Conservation (phyloP, 2,888 invertebrate species). For the Cerceris rybyensis region DNA sequence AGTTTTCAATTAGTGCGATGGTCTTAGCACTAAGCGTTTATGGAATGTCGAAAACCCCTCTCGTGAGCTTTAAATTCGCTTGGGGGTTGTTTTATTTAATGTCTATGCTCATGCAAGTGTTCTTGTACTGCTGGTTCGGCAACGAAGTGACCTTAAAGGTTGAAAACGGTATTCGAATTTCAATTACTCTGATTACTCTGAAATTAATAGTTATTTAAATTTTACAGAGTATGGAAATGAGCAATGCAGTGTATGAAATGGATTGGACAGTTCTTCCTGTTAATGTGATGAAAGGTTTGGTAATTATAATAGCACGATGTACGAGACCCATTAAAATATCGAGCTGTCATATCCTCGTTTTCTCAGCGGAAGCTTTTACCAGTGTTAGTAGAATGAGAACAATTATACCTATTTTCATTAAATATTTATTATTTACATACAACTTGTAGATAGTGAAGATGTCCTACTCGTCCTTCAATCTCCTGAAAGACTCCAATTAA, state of each 20-base stretch:
- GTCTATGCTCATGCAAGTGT: constrained; percentile 66
- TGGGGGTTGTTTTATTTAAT: constrained; percentile 51
- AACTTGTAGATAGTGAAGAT: constrained; percentile 42
- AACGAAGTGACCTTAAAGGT: constrained; percentile 68
- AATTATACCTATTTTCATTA: not conserved
- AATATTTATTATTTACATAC: not conserved
- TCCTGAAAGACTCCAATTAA: constrained; percentile 15
- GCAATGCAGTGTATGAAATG: constrained; percentile 60
- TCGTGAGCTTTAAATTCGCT: constrained; percentile 35
- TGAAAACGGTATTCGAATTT: not conserved
- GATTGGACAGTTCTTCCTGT: constrained; percentile 54
- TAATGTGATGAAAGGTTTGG: constrained; percentile 52
- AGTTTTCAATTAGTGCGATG: constrained; percentile 52
- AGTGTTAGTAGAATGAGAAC: constrained; percentile 43
- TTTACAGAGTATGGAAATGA: constrained; percentile 55
- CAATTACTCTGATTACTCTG: not conserved
- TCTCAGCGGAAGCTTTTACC: constrained; percentile 60
- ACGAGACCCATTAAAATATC: constrained; percentile 55
- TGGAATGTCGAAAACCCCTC: constrained; percentile 41
- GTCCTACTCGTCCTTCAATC: constrained; percentile 45
- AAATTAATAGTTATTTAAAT: constrained; percentile 1
- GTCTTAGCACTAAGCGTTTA: constrained; percentile 57
- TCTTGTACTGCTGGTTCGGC: constrained; percentile 73
- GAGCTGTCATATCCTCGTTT: constrained; percentile 54
- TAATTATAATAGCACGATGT: constrained; percentile 57